A percentile compares a stretch with the other conserved stretches of the same genome.
Evolutionary conservation across 2,888 invertebrate genomes (phyloP).

Genomic region (Lepeophtheirus nordmannii): DNA sequence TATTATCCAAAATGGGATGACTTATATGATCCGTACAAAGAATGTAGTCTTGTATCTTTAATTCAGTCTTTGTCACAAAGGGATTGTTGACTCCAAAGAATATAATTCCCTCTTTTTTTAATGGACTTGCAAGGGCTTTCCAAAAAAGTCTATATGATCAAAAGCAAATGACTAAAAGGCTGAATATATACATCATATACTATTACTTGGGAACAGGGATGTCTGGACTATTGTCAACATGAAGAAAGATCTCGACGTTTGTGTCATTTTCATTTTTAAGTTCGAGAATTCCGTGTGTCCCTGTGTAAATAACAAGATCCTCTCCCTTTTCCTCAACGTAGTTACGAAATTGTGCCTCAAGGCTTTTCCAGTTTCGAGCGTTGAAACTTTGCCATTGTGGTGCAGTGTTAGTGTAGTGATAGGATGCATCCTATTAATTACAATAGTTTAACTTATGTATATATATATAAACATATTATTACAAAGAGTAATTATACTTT

Average conservation of each 20-base stretch:
- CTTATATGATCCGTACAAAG: no score
- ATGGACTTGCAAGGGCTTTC: not conserved
- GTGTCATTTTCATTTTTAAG: not conserved
- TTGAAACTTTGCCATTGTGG: conserved; percentile 8
- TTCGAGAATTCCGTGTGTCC: not conserved
- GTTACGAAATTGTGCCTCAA: not conserved
- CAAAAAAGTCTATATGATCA: not conserved
- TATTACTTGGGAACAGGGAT: conserved; percentile 8
- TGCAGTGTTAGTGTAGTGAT: not conserved
- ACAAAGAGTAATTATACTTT: not conserved
- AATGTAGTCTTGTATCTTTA: not conserved
- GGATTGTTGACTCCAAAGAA: conserved; percentile 10
- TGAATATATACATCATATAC: no score
- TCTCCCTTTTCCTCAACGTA: not conserved
- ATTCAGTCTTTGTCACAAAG: not conserved
- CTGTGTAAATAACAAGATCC: not conserved
- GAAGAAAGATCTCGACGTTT: not conserved
- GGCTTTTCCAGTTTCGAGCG: not conserved
- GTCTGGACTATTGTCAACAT: not conserved
- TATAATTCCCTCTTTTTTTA: not conserved
- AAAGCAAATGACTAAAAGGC: no score
- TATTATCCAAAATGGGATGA: no score
- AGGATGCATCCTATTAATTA: not conserved
- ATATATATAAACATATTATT: not conserved
- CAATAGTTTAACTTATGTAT: not conserved